Evolutionary conservation across 2,888 invertebrate genomes (phyloP).

Genomic region (Cacoxenus indagator): DNA sequence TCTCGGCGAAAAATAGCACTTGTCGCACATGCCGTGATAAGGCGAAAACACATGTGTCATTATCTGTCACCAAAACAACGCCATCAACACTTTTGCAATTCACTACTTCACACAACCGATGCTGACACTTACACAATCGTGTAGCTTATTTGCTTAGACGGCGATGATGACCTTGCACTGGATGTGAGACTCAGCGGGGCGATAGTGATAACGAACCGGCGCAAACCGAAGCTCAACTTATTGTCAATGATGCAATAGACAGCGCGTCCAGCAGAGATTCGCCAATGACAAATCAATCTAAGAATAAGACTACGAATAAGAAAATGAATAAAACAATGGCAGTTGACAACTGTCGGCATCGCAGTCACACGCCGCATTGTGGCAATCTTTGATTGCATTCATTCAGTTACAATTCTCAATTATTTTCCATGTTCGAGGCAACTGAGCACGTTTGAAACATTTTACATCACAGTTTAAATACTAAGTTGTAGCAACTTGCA

Average conservation of each 20-base stretch:
- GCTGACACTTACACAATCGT: no score
- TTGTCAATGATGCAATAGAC: conserved; percentile 1
- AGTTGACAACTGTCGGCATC: not conserved
- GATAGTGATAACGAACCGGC: conserved; percentile 1
- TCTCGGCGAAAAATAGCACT: not conserved
- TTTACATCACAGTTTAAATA: conserved; percentile 18
- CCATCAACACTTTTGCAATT: not conserved
- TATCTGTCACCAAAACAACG: not conserved
- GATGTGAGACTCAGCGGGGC: not conserved
- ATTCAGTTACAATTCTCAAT: not conserved
- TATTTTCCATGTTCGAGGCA: not conserved
- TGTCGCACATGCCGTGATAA: not conserved
- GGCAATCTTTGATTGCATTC: not conserved
- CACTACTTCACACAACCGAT: not conserved
- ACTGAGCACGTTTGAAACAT: not conserved
- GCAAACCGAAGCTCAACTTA: not conserved
- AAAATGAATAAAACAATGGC: not conserved
- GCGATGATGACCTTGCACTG: not conserved
- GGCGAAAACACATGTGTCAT: not conserved
- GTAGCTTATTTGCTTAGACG: not conserved
- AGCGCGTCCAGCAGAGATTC: not conserved
- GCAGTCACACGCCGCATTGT: not conserved
- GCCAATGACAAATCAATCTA: not conserved
- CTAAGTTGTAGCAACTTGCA: not conserved
- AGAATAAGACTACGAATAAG: not conserved